A percentile compares a stretch with the other conserved stretches of the same genome.
Conservation (phyloP, 1,140 invertebrate species). For the Ditylenchus dipsaci region DNA sequence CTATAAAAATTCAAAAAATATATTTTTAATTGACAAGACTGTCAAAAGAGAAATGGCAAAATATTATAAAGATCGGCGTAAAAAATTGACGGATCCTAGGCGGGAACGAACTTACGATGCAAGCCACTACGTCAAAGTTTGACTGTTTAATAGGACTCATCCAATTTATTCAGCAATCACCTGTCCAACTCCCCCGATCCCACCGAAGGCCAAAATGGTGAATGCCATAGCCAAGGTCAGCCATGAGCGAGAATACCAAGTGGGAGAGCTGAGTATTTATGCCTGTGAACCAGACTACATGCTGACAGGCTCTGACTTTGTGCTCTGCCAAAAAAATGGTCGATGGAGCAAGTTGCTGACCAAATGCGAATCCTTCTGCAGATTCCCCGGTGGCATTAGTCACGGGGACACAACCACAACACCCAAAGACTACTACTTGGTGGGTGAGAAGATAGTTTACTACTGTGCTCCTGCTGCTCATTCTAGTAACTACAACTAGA, state of each 20-base stretch:
- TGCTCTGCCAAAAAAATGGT: constrained; percentile 43
- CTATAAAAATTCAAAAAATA: too few species aligned
- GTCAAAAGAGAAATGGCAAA: too few species aligned
- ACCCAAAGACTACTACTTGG: constrained; percentile 24
- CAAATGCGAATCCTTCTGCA: constrained; percentile 30
- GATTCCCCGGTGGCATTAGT: constrained; percentile 28
- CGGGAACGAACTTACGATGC: too few species aligned
- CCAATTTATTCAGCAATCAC: constrained; percentile 32
- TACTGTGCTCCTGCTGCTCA: constrained; percentile 26
- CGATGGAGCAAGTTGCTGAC: constrained; percentile 31
- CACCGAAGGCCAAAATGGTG: constrained; percentile 15
- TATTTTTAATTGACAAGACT: too few species aligned
- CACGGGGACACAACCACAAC: constrained; percentile 34
- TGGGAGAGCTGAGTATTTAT: constrained; percentile 36
- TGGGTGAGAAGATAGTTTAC: constrained; percentile 41
- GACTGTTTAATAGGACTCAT: too few species aligned
- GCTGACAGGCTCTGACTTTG: constrained; percentile 42
- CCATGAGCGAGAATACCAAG: constrained; percentile 4
- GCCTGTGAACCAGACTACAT: constrained; percentile 28
- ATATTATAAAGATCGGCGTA: too few species aligned
- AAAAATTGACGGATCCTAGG: too few species aligned
- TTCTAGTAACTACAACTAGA: constrained; percentile 21
- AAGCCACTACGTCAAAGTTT: too few species aligned
- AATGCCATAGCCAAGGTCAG: constrained; percentile 3
- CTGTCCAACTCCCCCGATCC: constrained; percentile 20